Evolutionary conservation across 2,888 invertebrate species (phyloP).

Genomic region (Boloria selene): DNA sequence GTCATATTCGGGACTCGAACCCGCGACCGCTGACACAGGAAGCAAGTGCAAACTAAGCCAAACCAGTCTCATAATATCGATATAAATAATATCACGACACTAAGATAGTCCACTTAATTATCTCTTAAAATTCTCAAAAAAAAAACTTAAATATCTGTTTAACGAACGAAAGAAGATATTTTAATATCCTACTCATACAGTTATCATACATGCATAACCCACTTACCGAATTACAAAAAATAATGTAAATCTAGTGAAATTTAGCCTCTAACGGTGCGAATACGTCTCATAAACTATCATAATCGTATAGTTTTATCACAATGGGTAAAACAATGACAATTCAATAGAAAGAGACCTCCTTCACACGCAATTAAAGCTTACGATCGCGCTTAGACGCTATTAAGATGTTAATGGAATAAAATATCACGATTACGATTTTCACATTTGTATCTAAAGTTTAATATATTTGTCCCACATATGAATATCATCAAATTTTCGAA

Average conservation of each 20-base stretch:
- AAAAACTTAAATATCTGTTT: not conserved
- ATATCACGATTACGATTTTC: conserved; percentile 12
- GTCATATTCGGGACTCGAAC: too few relatives aligned
- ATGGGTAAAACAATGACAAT: conserved; percentile 21
- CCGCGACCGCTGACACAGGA: too few relatives aligned
- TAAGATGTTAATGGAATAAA: conserved; percentile 13
- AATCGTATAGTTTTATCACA: conserved; percentile 22
- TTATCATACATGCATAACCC: not conserved
- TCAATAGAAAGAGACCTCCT: conserved; percentile 29
- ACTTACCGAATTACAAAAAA: not conserved
- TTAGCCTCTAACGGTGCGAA: conserved; percentile 17
- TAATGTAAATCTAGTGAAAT: conserved; percentile 12
- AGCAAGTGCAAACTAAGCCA: too few relatives aligned
- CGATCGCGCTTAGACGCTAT: conserved; percentile 1
- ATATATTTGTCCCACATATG: too few relatives aligned
- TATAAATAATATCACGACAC: too few relatives aligned
- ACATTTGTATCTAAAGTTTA: conserved; percentile 5
- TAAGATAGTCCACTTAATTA: too few relatives aligned
- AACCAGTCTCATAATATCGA: too few relatives aligned
- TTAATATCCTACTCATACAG: too few relatives aligned
- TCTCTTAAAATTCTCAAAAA: too few relatives aligned
- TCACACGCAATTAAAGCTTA: conserved; percentile 32
- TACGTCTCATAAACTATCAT: conserved; percentile 19
- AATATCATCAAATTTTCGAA: too few relatives aligned
- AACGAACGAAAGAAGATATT: too few relatives aligned